Conservation (phyloP, 2,797 vertebrate species). For the Pygocentrus nattereri region DNA sequence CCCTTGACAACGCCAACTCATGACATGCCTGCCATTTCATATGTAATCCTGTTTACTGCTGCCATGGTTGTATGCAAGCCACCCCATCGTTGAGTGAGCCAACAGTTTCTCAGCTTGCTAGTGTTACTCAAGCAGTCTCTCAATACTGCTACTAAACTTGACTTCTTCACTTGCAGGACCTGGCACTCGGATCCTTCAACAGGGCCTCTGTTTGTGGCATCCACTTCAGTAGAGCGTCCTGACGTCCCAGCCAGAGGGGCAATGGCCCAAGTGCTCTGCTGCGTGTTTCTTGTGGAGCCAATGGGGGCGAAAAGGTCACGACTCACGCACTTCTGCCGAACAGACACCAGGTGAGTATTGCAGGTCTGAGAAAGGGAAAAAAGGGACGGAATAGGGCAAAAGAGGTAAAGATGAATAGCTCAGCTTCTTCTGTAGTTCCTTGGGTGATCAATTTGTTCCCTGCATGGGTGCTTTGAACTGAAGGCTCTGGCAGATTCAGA, state of each 20-base stretch:
- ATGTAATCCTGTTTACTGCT: constrained; percentile 39
- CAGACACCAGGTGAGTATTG: constrained; percentile 77
- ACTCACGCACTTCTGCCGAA: constrained; percentile 81
- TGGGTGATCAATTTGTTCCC: constrained; percentile 56
- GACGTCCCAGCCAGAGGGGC: constrained; percentile 67
- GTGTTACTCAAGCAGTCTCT: neutral
- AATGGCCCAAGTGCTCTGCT: constrained; percentile 74
- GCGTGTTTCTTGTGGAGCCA: constrained; percentile 81
- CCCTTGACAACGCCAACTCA: constrained; percentile 26
- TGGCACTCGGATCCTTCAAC: constrained; percentile 78
- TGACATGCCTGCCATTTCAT: constrained; percentile 27
- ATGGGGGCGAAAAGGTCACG: constrained; percentile 73
- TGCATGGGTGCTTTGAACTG: constrained; percentile 31
- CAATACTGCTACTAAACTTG: neutral
- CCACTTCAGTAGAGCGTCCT: constrained; percentile 74
- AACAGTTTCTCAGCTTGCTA: neutral
- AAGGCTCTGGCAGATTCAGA: constrained; percentile 32
- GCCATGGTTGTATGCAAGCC: constrained; percentile 15
- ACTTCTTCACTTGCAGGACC: constrained; percentile 67
- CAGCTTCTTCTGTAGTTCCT: constrained; percentile 56
- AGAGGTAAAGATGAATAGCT: neutral
- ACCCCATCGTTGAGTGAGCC: constrained; percentile 9
- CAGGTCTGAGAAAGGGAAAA: neutral
- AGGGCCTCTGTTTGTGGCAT: constrained; percentile 77
- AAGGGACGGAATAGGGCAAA: neutral